phyloP scores from a whole-genome alignment of 2,888 invertebrate genomes.

The Protodeltote pygarga region DNA sequence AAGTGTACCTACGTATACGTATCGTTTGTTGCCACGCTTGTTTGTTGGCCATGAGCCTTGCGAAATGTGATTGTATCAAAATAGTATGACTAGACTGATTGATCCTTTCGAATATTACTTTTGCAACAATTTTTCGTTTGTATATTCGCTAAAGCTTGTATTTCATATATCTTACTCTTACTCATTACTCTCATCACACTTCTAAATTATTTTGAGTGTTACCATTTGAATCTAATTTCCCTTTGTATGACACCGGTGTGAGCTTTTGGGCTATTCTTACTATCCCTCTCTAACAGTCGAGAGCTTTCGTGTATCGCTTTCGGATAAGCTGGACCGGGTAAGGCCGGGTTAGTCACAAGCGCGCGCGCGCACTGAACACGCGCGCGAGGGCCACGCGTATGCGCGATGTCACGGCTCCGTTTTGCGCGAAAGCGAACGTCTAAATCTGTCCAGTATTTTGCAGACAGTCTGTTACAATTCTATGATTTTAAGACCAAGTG shows the following conservation, averaged over 20 bases:
- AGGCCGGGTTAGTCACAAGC: constrained; percentile 73
- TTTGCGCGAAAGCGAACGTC: constrained; percentile 48
- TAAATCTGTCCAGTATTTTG: constrained; percentile 58
- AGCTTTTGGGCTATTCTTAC: constrained; percentile 65
- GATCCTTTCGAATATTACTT: background rate
- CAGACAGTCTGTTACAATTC: constrained; percentile 55
- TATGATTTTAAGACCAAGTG: constrained; percentile 49
- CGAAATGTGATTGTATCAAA: constrained; percentile 22
- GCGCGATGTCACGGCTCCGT: constrained; percentile 49
- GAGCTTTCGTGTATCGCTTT: constrained; percentile 75
- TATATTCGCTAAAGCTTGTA: background rate
- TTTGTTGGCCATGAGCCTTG: constrained; percentile 17
- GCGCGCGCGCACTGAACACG: constrained; percentile 80
- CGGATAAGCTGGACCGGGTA: constrained; percentile 60
- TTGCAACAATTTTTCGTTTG: background rate
- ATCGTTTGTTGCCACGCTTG: constrained; percentile 21
- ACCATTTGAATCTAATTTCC: constrained; percentile 59
- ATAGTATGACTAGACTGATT: constrained; percentile 13
- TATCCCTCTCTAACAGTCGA: constrained; percentile 69
- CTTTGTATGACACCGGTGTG: constrained; percentile 61
- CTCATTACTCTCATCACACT: constrained; percentile 17
- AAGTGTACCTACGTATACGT: no score
- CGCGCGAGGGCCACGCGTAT: constrained; percentile 52
- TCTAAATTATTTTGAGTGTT: constrained; percentile 54
- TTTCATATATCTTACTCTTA: background rate